Evolutionary conservation across 2,113 vertebrate genomes (phyloP), one percentile per base, ranked within the genome.

Genomic region (Pelecanus crispus): DNA sequence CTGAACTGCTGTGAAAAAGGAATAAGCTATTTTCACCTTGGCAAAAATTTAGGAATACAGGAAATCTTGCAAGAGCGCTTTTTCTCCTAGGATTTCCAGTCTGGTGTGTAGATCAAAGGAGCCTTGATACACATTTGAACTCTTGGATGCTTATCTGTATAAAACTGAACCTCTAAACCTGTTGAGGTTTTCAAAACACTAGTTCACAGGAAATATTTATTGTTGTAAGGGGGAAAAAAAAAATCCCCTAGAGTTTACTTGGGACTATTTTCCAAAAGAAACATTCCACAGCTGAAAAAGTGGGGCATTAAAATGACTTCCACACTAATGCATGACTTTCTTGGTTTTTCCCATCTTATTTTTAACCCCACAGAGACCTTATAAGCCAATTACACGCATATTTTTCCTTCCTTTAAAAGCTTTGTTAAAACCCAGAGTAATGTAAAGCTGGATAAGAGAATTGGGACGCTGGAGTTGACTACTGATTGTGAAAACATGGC

Each of bases 101-200:
- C 72, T 94, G 68, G 47, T 68, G 66, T 61, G 68, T 34, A 86
- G 72, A 95, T 95, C 92, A 96, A 89, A 94, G 72, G 49, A 85
- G 28, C 44, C 72, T 78, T 65, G 50, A 59, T 58, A n/a, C 4
- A 7, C 34, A 34, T 56, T 66, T 88, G 85, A 92, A 73, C 82
- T 90, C 62, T 78, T 78, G 68, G 83, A 75, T 86, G 56, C 32
- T 88, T 87, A 42, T 92, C 52, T 65, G 66, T 79, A 47, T 53
- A 65, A 84, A 92, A 61, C 38, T 34, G 72, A 93, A 71, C 72
- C 25, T 95, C 32, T 67, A 62, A 88, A 84, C 68, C 75, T 71
- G n/a, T 28, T 63, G 75, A 84, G 86, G 84, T 83, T 94, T 85
- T 78, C 32, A 63, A 53, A 94, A 63, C 40, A 32, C 13, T 42